Conservation (phyloP, 2,797 vertebrate genomes). For the Zenarchopterus dispar region DNA sequence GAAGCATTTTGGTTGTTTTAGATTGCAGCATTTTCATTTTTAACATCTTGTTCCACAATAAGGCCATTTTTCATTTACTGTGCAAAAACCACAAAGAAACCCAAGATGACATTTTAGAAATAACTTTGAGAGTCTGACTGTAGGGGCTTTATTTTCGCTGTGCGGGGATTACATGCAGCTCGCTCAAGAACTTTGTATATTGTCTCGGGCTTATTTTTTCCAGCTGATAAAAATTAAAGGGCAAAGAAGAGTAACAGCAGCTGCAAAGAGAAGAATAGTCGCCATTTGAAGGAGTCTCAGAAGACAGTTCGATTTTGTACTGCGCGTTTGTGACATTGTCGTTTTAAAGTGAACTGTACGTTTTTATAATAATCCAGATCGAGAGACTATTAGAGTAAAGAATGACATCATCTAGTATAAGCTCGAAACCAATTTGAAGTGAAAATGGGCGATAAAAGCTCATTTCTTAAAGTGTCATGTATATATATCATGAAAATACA, state of each 20-base stretch:
- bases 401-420: not conserved
- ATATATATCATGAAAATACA: slow-evolving; percentile 4
- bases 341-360: not conserved
- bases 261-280: too few relatives aligned
- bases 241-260: not conserved
- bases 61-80: not conserved
- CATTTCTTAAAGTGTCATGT: slow-evolving; percentile 25
- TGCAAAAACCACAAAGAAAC: slow-evolving; percentile 16
- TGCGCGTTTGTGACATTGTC: slow-evolving; percentile 1
- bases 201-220: not conserved
- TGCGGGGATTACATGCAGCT: slow-evolving; percentile 4
- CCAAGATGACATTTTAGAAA: slow-evolving; percentile 3
- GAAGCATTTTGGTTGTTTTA: not conserved
- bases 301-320: slow-evolving; percentile 1
- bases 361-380: slow-evolving; percentile 1
- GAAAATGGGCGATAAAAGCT: slow-evolving; percentile 9
- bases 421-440: not conserved
- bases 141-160: slow-evolving; percentile 21
- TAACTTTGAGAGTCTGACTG: slow-evolving; percentile 11
- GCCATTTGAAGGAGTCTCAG: not conserved
- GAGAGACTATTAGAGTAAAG: not conserved
- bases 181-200: slow-evolving; percentile 1
- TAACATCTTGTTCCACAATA: slow-evolving; percentile 1
- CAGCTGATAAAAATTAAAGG: slow-evolving; percentile 1
- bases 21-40: slow-evolving; percentile 2